phyloP scores from a whole-genome alignment of 2,797 vertebrate genomes.

The Tiaroga cobitis region DNA sequence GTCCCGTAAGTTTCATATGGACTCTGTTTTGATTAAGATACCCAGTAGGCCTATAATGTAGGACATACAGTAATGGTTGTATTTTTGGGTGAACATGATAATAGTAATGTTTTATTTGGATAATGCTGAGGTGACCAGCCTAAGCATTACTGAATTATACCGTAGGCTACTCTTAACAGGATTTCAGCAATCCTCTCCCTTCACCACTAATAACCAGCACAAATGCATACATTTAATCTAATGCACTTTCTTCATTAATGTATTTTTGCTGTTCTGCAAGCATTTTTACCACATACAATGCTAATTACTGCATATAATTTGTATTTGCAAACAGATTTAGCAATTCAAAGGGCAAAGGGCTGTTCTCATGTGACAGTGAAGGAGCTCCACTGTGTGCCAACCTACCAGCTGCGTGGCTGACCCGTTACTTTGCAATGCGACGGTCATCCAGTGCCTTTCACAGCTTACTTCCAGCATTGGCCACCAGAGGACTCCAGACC shows the following conservation, averaged over 20 bases:
- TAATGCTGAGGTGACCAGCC: background rate
- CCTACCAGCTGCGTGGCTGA: conserved; percentile 30
- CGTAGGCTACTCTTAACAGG: conserved; percentile 34
- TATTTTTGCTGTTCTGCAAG: background rate
- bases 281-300: background rate
- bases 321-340: background rate
- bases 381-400: conserved; percentile 44
- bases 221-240: background rate
- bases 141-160: conserved; percentile 19
- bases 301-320: background rate
- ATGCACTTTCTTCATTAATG: background rate
- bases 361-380: conserved; percentile 40
- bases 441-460: conserved; percentile 63
- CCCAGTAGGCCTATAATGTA: background rate
- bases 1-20: background rate
- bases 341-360: background rate
- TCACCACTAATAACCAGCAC: conserved; percentile 2
- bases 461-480: conserved; percentile 65
- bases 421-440: conserved; percentile 71
- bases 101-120: background rate
- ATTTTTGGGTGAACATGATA: background rate
- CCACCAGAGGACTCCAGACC: conserved; percentile 57
- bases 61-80: background rate
- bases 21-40: background rate
- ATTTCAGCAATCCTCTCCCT: conserved; percentile 43